phyloP scores from a whole-genome alignment of 1,140 invertebrate species.

The Chionoecetes opilio region DNA sequence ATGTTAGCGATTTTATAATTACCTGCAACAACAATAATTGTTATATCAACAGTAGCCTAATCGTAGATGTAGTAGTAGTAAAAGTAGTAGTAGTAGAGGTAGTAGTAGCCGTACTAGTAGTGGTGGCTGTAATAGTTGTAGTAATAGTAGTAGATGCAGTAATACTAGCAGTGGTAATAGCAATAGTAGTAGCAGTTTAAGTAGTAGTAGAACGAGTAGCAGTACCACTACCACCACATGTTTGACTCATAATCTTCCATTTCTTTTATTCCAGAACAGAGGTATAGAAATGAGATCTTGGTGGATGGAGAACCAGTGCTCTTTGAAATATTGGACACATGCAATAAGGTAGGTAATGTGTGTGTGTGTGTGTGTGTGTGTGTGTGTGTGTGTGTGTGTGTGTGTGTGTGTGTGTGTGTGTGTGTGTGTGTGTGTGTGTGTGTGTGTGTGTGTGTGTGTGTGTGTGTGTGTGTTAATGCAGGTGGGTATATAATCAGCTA shows the following conservation, averaged over 20 bases:
- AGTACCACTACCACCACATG: neutral
- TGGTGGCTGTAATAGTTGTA: too few species aligned
- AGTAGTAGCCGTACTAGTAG: too few species aligned
- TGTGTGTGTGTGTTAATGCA: neutral
- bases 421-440: conserved; percentile 51
- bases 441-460: conserved; percentile 61
- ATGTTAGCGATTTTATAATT: too few species aligned
- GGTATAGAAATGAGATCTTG: conserved; percentile 95
- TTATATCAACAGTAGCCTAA: too few species aligned
- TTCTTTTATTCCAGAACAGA: conserved; percentile 89
- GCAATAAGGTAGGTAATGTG: conserved; percentile 86
- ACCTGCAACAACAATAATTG: too few species aligned
- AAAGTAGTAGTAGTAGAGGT: too few species aligned
- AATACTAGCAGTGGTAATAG: too few species aligned
- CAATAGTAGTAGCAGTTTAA: too few species aligned
- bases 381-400: neutral
- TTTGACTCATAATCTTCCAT: neutral
- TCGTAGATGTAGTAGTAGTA: too few species aligned
- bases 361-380: neutral
- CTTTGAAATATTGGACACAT: conserved; percentile 96
- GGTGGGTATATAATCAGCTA: too few species aligned
- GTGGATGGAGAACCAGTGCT: conserved; percentile 95
- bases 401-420: neutral
- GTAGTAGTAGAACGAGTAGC: too few species aligned
- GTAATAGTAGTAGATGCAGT: neutral